Evolutionary conservation across 2,888 invertebrate species (phyloP), one percentile per base, ranked within the genome.

Genomic region (Autographa gamma): DNA sequence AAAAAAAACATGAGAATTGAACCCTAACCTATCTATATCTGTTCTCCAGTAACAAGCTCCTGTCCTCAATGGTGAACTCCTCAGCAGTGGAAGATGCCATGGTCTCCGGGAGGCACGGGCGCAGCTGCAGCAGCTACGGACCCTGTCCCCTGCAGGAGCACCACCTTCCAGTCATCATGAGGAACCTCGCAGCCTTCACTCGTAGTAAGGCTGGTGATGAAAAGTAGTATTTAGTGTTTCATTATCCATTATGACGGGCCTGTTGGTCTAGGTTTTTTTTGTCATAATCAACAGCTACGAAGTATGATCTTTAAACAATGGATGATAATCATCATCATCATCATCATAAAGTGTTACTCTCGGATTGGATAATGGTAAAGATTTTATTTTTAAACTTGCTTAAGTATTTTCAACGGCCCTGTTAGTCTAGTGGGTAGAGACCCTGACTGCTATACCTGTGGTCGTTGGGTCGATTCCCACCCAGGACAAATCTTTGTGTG

Each of bases 61-160:
- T 96, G 48, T 90, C 93, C 9, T 85, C 91, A 8, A 86, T 95
- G 71, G 87, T 95, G 38, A 96, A 96, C 77, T 92, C 96, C 0
- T 96, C 96, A 0, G 88, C 93, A 0, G 87, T 96, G 3, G 91
- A 95, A 79, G 96, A 96, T 58, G 96, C 96, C 0, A 91, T 96
- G 69, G 65, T 84, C 0, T 89, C 89, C 0, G 96, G 96, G 0
- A 89, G 89, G 8, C 86, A 86, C 9, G 92, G 93, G 4, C 87
- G 91, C 0, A 93, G 95, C 70, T 96, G 96, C 79, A 83, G 86
- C 16, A 81, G 85, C 9, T 96, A 93, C 82, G 83, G 87, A 0
- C 93, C 92, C 0, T 96, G 96, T 65, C 90, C 92, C 0, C 62
- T 95, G 8, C 82, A 84, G 1, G 90, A 89, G 43, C 84, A 87